phyloP scores from a whole-genome alignment of 2,113 vertebrate species.

The Ptilonorhynchus violaceus region DNA sequence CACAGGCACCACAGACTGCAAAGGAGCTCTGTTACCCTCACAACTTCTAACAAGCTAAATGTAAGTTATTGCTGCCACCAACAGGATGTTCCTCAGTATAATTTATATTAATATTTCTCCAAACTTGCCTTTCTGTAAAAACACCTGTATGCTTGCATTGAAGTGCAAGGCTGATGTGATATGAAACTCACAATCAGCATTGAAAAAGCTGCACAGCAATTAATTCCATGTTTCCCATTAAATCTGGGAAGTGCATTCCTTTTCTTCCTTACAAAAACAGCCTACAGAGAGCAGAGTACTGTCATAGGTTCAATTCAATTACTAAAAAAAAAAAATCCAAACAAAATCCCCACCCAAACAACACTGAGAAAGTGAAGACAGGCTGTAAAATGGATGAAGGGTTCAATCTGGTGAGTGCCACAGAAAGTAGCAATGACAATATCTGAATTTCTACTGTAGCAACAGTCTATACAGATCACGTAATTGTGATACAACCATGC shows the following conservation, averaged over 20 bases:
- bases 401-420: background rate
- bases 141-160: background rate
- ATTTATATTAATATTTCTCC: background rate
- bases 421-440: background rate
- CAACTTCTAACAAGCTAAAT: background rate
- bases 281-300: background rate
- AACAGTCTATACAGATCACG: background rate
- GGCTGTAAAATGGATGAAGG: background rate
- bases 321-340: background rate
- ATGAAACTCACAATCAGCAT: background rate
- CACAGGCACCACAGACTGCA: background rate
- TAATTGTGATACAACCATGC: fast-evolving
- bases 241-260: background rate
- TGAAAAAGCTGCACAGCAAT: background rate
- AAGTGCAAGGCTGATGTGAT: background rate
- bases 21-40: background rate
- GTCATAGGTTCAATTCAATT: background rate
- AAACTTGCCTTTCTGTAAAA: background rate
- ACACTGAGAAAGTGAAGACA: background rate
- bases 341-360: background rate
- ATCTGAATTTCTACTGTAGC: background rate
- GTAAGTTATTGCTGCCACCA: constrained; percentile 61
- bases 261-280: background rate
- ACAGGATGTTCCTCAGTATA: background rate
- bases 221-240: background rate